phyloP scores from a whole-genome alignment of 2,888 invertebrate genomes.

The Cordilura impudica region DNA sequence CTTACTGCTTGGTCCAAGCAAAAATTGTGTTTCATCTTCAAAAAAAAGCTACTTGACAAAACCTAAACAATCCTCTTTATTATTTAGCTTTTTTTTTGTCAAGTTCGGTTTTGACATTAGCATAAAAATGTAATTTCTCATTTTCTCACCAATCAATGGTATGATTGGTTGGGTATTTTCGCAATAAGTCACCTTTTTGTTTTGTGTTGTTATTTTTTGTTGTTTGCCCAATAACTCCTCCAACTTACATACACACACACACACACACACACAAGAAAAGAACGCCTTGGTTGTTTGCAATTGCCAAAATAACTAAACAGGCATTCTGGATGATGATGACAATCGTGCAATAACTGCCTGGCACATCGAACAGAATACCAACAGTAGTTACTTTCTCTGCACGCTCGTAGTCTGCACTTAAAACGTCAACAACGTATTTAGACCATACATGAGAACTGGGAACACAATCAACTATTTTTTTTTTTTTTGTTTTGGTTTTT shows the following conservation, averaged over 20 bases:
- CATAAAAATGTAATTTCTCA: conserved; percentile 62
- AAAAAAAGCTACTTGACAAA: not conserved
- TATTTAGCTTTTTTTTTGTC: conserved; percentile 10
- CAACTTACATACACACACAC: not conserved
- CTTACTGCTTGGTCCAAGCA: not conserved
- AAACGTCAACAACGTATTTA: conserved; percentile 46
- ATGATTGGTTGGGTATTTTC: conserved; percentile 55
- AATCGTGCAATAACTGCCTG: not conserved
- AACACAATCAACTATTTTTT: conserved; percentile 44
- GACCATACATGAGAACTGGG: conserved; percentile 43
- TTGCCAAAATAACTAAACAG: conserved; percentile 13
- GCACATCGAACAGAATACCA: conserved; percentile 1
- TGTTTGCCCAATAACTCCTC: conserved; percentile 40
- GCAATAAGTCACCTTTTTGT: conserved; percentile 50
- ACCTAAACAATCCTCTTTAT: not conserved
- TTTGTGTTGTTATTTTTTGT: not conserved
- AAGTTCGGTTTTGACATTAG: conserved; percentile 50
- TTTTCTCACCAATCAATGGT: conserved; percentile 61
- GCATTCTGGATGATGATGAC: conserved; percentile 10
- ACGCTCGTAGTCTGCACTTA: conserved; percentile 29
- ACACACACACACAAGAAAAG: conserved; percentile 1
- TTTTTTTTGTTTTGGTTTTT: conserved; percentile 1
- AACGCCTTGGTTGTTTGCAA: conserved; percentile 16
- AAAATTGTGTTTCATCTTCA: not conserved
- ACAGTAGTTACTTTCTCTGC: conserved; percentile 52